Conservation (phyloP, 2,888 invertebrate species). For the Chrysolina oricalcia region DNA sequence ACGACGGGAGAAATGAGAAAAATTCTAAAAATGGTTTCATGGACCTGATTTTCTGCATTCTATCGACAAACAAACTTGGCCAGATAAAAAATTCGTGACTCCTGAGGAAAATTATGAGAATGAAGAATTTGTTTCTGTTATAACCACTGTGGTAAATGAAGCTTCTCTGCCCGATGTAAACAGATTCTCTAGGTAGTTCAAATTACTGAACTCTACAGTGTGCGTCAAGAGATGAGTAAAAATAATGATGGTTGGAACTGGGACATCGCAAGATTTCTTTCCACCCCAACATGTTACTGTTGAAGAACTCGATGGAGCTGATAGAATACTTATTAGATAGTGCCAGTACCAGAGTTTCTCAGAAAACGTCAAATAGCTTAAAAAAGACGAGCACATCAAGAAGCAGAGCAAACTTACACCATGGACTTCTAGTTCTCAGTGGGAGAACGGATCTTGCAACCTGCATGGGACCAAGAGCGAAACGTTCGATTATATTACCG, state of each 20-base stretch:
- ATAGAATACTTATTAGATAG: too few relatives aligned
- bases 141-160: neutral
- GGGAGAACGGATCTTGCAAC: too few relatives aligned
- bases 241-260: neutral
- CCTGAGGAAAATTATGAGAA: neutral
- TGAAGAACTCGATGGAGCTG: too few relatives aligned
- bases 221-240: neutral
- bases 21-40: slow-evolving; percentile 25
- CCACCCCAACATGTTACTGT: too few relatives aligned
- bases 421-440: neutral
- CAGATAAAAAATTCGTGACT: neutral
- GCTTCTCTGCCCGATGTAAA: slow-evolving; percentile 15
- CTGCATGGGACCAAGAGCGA: too few relatives aligned
- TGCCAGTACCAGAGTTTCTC: too few relatives aligned
- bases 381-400: too few relatives aligned
- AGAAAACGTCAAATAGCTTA: too few relatives aligned
- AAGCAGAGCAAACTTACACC: too few relatives aligned
- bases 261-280: slow-evolving; percentile 5
- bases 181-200: slow-evolving; percentile 31
- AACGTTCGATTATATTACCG: too few relatives aligned
- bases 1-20: neutral
- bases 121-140: too few relatives aligned
- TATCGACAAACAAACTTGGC: slow-evolving; percentile 20
- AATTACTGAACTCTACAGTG: slow-evolving; percentile 24
- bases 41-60: slow-evolving; percentile 15